phyloP scores from a whole-genome alignment of 2,113 vertebrate genomes.

The Polyodon spathula region DNA sequence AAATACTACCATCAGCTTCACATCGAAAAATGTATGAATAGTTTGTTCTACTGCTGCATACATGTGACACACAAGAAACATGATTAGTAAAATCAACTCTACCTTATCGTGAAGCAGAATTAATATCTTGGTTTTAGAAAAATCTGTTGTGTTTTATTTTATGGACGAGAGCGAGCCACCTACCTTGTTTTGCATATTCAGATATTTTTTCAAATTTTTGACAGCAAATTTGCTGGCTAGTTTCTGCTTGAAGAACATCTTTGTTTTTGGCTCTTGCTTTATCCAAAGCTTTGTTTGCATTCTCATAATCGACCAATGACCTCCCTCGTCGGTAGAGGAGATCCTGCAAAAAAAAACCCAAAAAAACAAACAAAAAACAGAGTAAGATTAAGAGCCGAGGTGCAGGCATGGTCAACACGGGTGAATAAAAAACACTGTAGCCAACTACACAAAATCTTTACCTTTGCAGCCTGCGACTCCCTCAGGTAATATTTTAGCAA shows the following conservation, averaged over 20 bases:
- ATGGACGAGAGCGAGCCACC: neutral
- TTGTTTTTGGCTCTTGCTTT: conserved; percentile 95
- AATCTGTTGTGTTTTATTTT: neutral
- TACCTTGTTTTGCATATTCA: conserved; percentile 97
- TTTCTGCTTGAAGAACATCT: conserved; percentile 94
- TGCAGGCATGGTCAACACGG: neutral
- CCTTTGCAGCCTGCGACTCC: conserved; percentile 97
- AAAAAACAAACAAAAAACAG: no score
- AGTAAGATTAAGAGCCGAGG: neutral
- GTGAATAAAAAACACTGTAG: neutral
- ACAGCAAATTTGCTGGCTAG: conserved; percentile 90
- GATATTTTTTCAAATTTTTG: conserved; percentile 98
- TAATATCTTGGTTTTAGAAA: no score
- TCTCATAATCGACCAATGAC: conserved; percentile 94
- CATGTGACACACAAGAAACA: neutral
- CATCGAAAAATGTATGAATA: neutral
- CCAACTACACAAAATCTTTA: conserved; percentile 32
- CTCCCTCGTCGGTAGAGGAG: conserved; percentile 89
- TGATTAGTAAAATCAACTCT: no score
- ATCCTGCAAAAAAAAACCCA: conserved; percentile 62
- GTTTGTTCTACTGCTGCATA: neutral
- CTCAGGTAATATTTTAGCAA: conserved; percentile 94
- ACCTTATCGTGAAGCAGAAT: no score
- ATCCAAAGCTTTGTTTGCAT: conserved; percentile 94
- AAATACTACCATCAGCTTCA: neutral